A percentile compares a stretch with the other conserved stretches of the same genome.
phyloP scores from a whole-genome alignment of 1,140 invertebrate species.

The Panagrolaimus sp. region DNA sequence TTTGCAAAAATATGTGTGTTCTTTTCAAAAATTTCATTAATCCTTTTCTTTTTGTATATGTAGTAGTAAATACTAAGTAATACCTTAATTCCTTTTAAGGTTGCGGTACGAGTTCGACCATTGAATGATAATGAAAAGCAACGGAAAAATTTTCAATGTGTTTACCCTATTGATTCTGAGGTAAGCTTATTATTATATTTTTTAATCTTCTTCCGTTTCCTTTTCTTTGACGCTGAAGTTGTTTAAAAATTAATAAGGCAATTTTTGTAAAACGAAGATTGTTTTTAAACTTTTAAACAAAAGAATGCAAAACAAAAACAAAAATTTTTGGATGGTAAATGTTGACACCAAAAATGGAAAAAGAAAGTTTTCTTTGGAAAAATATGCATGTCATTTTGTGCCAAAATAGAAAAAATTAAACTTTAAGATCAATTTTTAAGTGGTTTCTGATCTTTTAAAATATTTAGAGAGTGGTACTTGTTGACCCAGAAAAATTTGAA shows the following conservation, averaged over 20 bases:
- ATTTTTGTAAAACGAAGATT: constrained; percentile 4
- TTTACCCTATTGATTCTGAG: constrained; percentile 62
- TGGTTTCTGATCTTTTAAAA: background rate
- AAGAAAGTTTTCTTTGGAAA: too few relatives aligned
- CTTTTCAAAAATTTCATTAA: too few relatives aligned
- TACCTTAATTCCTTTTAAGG: constrained; percentile 61
- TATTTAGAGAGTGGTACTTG: constrained; percentile 66
- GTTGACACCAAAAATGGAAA: too few relatives aligned
- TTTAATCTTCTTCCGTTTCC: background rate
- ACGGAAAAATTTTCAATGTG: constrained; percentile 60
- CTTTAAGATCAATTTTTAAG: too few relatives aligned
- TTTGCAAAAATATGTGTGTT: too few relatives aligned
- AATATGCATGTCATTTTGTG: background rate
- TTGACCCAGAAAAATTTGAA: constrained; percentile 66
- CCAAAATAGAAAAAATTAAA: background rate
- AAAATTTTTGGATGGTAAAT: background rate
- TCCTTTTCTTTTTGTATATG: too few relatives aligned
- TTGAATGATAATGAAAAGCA: constrained; percentile 61
- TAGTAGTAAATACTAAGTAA: too few relatives aligned
- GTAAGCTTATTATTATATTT: constrained; percentile 52
- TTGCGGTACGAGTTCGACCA: constrained; percentile 63
- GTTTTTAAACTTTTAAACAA: background rate
- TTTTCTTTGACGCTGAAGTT: background rate
- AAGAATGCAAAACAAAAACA: background rate
- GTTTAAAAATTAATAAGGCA: background rate